These are phyloP conservation scores for Andrena chrysosceles DNA, from an alignment of 2,888 invertebrate species.

Conservation along the genomic window DNA sequence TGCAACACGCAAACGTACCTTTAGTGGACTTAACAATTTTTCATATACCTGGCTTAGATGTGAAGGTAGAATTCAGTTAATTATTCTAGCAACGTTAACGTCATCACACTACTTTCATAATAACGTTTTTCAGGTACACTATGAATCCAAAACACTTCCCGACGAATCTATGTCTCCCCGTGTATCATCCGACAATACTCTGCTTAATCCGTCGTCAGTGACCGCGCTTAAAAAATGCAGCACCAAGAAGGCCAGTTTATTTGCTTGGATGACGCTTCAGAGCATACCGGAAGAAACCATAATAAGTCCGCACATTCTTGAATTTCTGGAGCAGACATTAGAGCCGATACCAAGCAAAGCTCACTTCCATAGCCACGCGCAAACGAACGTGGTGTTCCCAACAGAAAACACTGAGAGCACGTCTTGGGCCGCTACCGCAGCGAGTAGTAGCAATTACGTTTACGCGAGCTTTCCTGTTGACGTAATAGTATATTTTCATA, in stretches of 20 bases:
- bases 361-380: conserved; percentile 80
- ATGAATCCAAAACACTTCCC: conserved; percentile 91
- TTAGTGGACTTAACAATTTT: conserved; percentile 93
- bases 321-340: conserved; percentile 98
- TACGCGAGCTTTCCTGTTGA: conserved; percentile 99
- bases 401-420: conserved; percentile 81
- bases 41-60: conserved; percentile 95
- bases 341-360: conserved; percentile 95
- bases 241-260: conserved; percentile 94
- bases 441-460: conserved; percentile 87
- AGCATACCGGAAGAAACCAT: conserved; percentile 99
- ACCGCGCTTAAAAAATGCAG: conserved; percentile 86
- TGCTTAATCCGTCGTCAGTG: conserved; percentile 77
- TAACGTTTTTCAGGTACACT: conserved; percentile 88
- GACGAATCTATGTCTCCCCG: conserved; percentile 87
- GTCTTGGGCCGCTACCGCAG: conserved; percentile 82
- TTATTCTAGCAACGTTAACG: neutral
- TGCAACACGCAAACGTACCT: conserved; percentile 85
- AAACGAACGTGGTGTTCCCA: conserved; percentile 77
- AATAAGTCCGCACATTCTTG: conserved; percentile 98
- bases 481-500: conserved; percentile 99
- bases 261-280: conserved; percentile 98
- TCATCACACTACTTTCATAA: neutral
- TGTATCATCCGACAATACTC: conserved; percentile 80
- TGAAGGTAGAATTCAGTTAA: conserved; percentile 87